Evolutionary conservation across 2,113 vertebrate genomes (phyloP), one percentile per base, ranked within the genome.

Genomic region (Neomonachus schauinslandi): DNA sequence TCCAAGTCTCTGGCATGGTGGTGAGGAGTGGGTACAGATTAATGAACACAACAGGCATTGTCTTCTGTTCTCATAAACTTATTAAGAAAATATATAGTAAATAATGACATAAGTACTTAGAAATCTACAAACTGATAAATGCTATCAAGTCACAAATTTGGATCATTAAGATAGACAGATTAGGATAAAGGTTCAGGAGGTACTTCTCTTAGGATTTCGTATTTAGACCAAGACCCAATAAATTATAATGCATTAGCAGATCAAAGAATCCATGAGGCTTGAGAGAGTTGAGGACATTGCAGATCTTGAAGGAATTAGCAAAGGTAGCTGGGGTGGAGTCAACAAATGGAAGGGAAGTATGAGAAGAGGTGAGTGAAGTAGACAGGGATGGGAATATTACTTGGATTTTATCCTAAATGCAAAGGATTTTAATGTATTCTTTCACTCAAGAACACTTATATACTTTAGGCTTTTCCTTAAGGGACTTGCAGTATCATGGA

Each of bases 41-140:
- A 46, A 59, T 72, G 22, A 94, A 59, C 42, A 86, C 74, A 94
- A 59, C 8, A 36, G n/a, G 59, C 10, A n/a, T 4, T 24, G 36
- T 46, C 7, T 61, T 91, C 97, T 81, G n/a, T 55, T 94, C 26
- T 97, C 79, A 93, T 24, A 28, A 71, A 86, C 36, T n/a, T 71
- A 81, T 36, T 89, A 71, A 86, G 93, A 79, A 69, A 59, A 91
- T 4, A 81, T 51, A 97, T 42, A 55, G 28, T 26, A 80, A 92
- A 46, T 51, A 67, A 57, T 21, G 5, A 59, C 39, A 94, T 11
- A 91, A 69, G 59, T 94, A 19, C 0, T 53, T 82, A 80, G 24
- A 83, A 83, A 53, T 63, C n/a, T 21, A 39, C 7, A 91, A 42
- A 69, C 1, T 67, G 69, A 61, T 49, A n/a, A 76, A 59, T 42